phyloP scores from a whole-genome alignment of 2,113 vertebrate species.

The Lipophrys pholis region DNA sequence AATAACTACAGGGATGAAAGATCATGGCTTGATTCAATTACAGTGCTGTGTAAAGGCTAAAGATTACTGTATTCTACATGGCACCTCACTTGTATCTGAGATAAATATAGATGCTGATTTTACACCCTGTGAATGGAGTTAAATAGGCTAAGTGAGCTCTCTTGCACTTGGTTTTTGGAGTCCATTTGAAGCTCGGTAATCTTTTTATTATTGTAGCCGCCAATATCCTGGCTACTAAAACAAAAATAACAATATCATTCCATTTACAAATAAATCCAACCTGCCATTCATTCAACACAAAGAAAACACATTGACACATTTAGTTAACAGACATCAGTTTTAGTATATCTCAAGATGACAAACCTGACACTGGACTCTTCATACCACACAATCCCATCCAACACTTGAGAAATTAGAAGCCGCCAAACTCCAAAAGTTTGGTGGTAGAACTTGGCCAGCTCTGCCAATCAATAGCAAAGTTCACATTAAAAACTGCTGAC shows the following conservation, averaged over 20 bases:
- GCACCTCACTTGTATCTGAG: conserved; percentile 62
- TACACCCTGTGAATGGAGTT: conserved; percentile 47
- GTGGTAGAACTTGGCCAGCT: conserved; percentile 76
- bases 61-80: conserved; percentile 76
- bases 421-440: conserved; percentile 81
- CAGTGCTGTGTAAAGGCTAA: conserved; percentile 76
- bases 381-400: conserved; percentile 63
- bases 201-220: conserved; percentile 23
- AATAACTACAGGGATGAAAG: conserved; percentile 85
- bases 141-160: conserved; percentile 43
- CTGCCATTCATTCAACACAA: conserved; percentile 12
- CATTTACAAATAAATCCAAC: neutral
- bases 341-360: conserved; percentile 39
- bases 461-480: conserved; percentile 82
- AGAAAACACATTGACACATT: conserved; percentile 22
- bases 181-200: conserved; percentile 9
- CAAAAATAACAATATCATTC: neutral
- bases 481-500: conserved; percentile 99
- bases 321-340: conserved; percentile 2
- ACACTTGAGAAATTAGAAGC: conserved; percentile 66
- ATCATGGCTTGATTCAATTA: conserved; percentile 83
- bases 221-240: conserved; percentile 19
- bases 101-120: conserved; percentile 56
- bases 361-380: conserved; percentile 64
- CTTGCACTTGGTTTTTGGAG: conserved; percentile 23